Evolutionary conservation across 2,113 vertebrate species (phyloP).

Genomic region (Tragelaphus scriptus): DNA sequence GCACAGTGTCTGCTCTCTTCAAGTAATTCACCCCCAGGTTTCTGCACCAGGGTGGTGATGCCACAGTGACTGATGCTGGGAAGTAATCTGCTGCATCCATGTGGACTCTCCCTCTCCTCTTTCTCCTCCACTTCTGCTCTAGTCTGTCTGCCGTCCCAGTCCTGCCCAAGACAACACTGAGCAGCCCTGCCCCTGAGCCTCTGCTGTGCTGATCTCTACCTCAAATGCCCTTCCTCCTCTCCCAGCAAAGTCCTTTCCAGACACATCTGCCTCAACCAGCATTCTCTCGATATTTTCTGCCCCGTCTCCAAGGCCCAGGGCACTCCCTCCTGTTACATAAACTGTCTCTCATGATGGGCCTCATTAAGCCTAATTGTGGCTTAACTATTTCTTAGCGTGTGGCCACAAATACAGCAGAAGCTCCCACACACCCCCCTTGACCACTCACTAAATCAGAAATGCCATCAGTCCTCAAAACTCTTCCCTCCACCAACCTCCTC

Average conservation of each 20-base stretch:
- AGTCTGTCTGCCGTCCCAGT: background rate
- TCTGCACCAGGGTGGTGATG: background rate
- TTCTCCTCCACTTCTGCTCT: background rate
- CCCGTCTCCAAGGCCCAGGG: background rate
- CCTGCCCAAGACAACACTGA: too few relatives aligned
- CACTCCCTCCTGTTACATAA: background rate
- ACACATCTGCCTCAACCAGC: background rate
- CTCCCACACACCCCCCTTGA: background rate
- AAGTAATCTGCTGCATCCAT: background rate
- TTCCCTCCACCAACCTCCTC: background rate
- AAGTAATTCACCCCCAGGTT: background rate
- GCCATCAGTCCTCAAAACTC: background rate
- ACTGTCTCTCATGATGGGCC: background rate
- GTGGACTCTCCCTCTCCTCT: background rate
- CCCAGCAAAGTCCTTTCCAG: background rate
- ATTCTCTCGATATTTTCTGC: background rate
- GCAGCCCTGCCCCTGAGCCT: background rate
- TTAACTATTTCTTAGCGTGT: background rate
- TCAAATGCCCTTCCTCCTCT: background rate
- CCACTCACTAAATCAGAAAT: background rate
- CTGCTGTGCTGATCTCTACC: background rate
- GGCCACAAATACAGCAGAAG: background rate
- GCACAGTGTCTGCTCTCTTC: background rate
- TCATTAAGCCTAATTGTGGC: background rate
- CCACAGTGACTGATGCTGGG: rapidly evolving